Conservation (phyloP, 2,113 vertebrate species). For the Brachypodius melanocephalos region DNA sequence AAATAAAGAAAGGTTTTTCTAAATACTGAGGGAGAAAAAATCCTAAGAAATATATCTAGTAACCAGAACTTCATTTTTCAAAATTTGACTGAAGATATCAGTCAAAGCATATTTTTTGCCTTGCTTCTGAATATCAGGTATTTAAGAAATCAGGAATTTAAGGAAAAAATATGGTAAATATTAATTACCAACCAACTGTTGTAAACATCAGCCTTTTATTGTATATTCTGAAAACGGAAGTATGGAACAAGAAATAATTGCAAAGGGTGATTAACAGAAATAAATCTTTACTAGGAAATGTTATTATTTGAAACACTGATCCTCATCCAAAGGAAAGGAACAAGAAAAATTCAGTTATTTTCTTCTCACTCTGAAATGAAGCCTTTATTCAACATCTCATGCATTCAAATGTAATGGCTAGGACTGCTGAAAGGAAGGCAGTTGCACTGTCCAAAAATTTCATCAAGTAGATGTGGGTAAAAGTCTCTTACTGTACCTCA, state of each 20-base stretch:
- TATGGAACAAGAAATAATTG: not conserved
- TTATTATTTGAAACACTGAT: not conserved
- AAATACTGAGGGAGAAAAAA: fast-evolving
- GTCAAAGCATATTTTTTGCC: not conserved
- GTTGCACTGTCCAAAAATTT: not conserved
- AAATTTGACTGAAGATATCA: not conserved
- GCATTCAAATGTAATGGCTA: not conserved
- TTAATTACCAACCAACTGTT: not conserved
- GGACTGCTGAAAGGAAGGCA: not conserved
- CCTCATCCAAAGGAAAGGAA: not conserved
- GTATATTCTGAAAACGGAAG: not conserved
- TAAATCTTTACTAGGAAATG: not conserved
- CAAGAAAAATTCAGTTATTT: not conserved
- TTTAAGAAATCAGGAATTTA: no score
- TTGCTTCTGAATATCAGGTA: not conserved
- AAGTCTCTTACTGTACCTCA: not conserved
- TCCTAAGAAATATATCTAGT: not conserved
- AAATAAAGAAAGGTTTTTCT: not conserved
- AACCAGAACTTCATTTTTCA: not conserved
- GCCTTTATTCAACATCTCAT: not conserved
- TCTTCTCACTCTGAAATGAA: not conserved
- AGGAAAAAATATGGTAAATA: not conserved
- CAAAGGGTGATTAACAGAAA: not conserved
- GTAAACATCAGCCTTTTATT: not conserved
- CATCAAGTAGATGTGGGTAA: not conserved